These are phyloP conservation scores for Prorops nasuta DNA, from an alignment of 1,140 invertebrate genomes.

Conservation along the genomic window DNA sequence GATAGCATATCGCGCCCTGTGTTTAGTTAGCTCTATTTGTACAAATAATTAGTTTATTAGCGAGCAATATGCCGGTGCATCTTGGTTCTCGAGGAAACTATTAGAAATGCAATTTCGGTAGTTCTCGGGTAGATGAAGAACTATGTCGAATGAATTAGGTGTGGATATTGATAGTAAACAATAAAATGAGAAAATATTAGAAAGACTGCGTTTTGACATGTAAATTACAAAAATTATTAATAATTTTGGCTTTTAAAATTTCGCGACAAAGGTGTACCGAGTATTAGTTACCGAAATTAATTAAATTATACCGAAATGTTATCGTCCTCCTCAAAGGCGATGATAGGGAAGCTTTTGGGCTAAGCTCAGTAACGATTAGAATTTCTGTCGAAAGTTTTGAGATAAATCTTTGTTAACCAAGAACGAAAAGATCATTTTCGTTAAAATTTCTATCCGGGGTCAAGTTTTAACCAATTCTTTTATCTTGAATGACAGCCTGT, in stretches of 20 bases:
- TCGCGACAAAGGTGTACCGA: neutral
- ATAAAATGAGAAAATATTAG: neutral
- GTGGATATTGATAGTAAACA: neutral
- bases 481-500: no score
- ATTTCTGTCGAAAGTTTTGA: neutral
- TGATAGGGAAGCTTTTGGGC: no score
- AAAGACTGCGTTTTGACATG: slow-evolving; percentile 11
- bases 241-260: no score
- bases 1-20: slow-evolving; percentile 7
- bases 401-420: no score
- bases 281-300: neutral
- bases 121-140: no score
- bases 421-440: no score
- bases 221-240: slow-evolving; percentile 6
- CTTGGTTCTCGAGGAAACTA: neutral
- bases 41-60: slow-evolving; percentile 25
- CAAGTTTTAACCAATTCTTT: no score
- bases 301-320: neutral
- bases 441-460: no score
- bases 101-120: neutral
- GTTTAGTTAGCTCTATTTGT: slow-evolving; percentile 31
- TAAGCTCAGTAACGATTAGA: neutral
- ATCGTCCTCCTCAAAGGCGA: no score
- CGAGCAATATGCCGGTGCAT: neutral
- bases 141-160: neutral